Conservation (phyloP, 2,113 vertebrate genomes). For the Potamarius usumacintae region DNA sequence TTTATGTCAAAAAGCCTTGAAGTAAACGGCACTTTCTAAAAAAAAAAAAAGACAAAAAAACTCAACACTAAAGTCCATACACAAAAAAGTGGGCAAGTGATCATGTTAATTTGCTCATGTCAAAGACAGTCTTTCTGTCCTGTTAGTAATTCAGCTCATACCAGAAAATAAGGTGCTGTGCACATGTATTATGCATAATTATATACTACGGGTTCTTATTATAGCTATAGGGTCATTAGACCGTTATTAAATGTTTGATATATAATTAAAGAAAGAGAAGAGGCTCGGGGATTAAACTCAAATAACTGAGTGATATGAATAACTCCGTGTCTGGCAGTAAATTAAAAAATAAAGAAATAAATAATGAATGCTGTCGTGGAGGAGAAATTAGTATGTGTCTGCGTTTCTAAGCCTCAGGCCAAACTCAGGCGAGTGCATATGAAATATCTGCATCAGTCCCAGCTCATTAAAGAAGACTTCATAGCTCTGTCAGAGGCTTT, state of each 20-base stretch:
- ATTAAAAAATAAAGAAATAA: slow-evolving; percentile 33
- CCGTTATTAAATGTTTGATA: slow-evolving; percentile 33
- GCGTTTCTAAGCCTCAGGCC: slow-evolving; percentile 43
- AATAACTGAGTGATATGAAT: slow-evolving; percentile 30
- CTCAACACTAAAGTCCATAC: too few relatives aligned
- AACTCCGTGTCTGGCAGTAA: slow-evolving; percentile 13
- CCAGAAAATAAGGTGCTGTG: not conserved
- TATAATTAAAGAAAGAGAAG: slow-evolving; percentile 16
- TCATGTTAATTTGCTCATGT: not conserved
- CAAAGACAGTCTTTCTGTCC: too few relatives aligned
- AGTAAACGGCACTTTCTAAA: not conserved
- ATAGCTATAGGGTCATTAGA: slow-evolving; percentile 1
- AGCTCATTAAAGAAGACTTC: slow-evolving; percentile 47
- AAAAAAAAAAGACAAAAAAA: too few relatives aligned
- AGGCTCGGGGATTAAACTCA: slow-evolving; percentile 16
- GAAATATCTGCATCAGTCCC: slow-evolving; percentile 42
- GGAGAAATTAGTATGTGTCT: slow-evolving; percentile 42
- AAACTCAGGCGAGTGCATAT: slow-evolving; percentile 32
- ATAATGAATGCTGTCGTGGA: slow-evolving; percentile 34
- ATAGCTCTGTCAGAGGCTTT: slow-evolving; percentile 21
- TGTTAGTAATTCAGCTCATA: not conserved
- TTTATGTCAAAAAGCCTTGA: not conserved
- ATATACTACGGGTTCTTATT: not conserved
- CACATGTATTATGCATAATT: not conserved
- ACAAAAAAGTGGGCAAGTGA: not conserved